These are phyloP conservation scores for Champsocephalus gunnari DNA, from an alignment of 2,797 vertebrate species.

Conservation along the genomic window DNA sequence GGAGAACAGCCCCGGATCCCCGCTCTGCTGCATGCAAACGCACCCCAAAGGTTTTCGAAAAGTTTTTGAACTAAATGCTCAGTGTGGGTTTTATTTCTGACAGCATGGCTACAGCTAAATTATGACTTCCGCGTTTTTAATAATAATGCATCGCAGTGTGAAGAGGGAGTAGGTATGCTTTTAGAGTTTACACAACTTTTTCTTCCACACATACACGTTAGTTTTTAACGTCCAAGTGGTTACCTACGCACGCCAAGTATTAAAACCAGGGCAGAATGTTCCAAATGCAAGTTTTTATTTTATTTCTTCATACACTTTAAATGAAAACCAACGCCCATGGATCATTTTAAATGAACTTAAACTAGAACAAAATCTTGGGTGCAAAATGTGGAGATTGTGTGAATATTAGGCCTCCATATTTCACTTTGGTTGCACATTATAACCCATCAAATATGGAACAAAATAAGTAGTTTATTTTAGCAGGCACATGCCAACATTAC, in stretches of 20 bases:
- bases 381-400: neutral
- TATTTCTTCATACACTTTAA: too few species aligned
- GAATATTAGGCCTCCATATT: too few species aligned
- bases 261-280: neutral
- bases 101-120: constrained; percentile 60
- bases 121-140: constrained; percentile 82
- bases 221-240: neutral
- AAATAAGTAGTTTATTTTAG: neutral
- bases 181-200: neutral
- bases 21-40: constrained; percentile 13
- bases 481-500: neutral
- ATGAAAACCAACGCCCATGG: too few species aligned
- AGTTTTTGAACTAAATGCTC: neutral
- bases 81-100: constrained; percentile 21
- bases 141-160: constrained; percentile 3
- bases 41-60: neutral
- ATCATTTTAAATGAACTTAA: too few species aligned
- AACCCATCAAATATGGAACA: neutral
- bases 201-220: neutral
- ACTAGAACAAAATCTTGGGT: too few species aligned
- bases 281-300: too few species aligned
- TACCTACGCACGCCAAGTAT: neutral
- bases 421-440: neutral
- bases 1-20: neutral
- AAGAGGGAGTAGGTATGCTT: constrained; percentile 24